Evolutionary conservation across 1,140 invertebrate genomes (phyloP), one percentile per base, ranked within the genome.

Genomic region (Phortica variegata): DNA sequence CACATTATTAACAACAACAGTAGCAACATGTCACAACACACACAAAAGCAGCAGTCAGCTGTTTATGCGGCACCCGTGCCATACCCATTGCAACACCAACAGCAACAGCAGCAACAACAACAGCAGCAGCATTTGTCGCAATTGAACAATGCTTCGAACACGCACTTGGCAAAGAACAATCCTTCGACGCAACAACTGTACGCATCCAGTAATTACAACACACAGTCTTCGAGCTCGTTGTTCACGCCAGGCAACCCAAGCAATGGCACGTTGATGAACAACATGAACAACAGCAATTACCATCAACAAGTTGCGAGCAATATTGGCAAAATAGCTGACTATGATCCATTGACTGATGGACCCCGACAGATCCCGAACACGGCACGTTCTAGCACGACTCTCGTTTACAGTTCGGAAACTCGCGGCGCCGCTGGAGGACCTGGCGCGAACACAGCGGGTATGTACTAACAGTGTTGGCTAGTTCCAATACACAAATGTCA

Each of bases 321-420:
- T 47, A 77, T 85, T 47, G 87, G 87, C 16, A 85, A 87, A 77
- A 90, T 90, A 52, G 85, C 87, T 38, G 88, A 90, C 73, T 90
- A 90, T 65, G 88, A 90, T 78, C 87, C 88, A 6, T 63, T 87
- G 48, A 85, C 80, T 56, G 85, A 86, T 59, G 83, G 82, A 29
- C 85, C 85, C n/a, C 81, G 86, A 48, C 79, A 80, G 40, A 81
- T 83, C 39, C 88, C 89, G 1, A 89, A 89, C 70, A 88, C 88
- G 2, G 83, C 87, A 49, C 80, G 88, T 61, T 85, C 87, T 62
- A 83, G 82, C 21, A 83, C 85, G 18, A 93, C 90, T 31, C 81
- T 93, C 52, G 92, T 94, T 63, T 94, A 93, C 76, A 90, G 89
- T 51, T 89, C 87, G 36, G 85, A 89, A 45, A 58, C 56, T 65